These are phyloP conservation scores for Microplitis deprimator DNA, from an alignment of 2,888 invertebrate species.

Conservation along the genomic window DNA sequence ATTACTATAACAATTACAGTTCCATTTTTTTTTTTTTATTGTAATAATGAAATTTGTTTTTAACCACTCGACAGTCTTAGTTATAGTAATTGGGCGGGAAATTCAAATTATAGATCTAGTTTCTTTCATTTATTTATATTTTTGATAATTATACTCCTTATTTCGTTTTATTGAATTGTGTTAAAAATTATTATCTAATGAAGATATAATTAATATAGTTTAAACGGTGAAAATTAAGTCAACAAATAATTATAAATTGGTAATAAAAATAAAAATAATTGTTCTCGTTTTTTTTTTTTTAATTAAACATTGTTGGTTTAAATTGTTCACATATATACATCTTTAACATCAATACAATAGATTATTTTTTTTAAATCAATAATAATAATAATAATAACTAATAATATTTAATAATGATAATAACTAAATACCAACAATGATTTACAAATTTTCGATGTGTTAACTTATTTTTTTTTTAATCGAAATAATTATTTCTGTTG, in stretches of 20 bases:
- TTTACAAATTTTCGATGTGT: conserved; percentile 11
- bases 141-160: too few relatives aligned
- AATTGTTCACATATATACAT: background rate
- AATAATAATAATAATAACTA: background rate
- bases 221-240: background rate
- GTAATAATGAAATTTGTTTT: conserved; percentile 6
- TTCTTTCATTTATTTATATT: too few relatives aligned
- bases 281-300: background rate
- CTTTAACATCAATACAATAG: background rate
- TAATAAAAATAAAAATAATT: background rate
- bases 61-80: background rate
- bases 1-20: background rate
- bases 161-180: too few relatives aligned
- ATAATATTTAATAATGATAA: background rate
- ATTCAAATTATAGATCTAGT: background rate
- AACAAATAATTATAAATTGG: background rate
- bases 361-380: background rate
- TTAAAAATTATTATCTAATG: too few relatives aligned
- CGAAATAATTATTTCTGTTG: conserved; percentile 7
- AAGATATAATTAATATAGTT: background rate
- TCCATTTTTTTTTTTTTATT: conserved; percentile 30
- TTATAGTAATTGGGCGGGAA: background rate
- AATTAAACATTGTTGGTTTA: background rate
- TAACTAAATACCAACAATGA: background rate
- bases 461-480: conserved; percentile 27